Evolutionary conservation across 2,113 vertebrate genomes (phyloP).

Genomic region (Crotalus helleri): DNA sequence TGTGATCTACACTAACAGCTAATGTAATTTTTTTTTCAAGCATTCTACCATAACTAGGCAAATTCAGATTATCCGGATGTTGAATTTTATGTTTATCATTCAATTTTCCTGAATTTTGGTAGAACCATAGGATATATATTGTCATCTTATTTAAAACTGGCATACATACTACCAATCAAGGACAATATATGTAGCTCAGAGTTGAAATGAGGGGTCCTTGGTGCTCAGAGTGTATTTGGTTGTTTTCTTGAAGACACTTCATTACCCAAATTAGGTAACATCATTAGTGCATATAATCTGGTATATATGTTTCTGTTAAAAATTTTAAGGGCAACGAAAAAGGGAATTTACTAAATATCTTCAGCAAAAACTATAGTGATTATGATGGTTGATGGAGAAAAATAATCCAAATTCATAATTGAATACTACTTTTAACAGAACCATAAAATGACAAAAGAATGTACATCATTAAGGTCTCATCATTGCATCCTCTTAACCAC

Average conservation of each 20-base stretch:
- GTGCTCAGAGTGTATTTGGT: background rate
- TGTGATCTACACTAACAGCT: background rate
- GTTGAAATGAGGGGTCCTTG: background rate
- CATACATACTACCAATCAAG: background rate
- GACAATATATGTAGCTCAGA: background rate
- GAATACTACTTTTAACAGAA: background rate
- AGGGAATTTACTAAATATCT: background rate
- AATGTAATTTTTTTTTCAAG: background rate
- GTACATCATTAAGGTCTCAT: background rate
- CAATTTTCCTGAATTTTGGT: background rate
- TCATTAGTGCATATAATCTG: background rate
- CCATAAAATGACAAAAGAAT: background rate
- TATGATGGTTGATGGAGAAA: background rate
- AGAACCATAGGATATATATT: background rate
- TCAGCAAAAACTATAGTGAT: background rate
- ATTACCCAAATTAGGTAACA: too few relatives aligned
- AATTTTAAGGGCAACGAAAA: background rate
- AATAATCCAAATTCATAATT: background rate
- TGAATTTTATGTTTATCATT: background rate
- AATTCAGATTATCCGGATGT: background rate
- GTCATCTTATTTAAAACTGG: background rate
- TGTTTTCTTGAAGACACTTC: background rate
- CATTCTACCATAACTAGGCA: background rate
- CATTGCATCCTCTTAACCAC: background rate
- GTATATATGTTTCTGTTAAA: background rate